phyloP scores from a whole-genome alignment of 2,797 vertebrate genomes.

The Mionectes olivaceus region DNA sequence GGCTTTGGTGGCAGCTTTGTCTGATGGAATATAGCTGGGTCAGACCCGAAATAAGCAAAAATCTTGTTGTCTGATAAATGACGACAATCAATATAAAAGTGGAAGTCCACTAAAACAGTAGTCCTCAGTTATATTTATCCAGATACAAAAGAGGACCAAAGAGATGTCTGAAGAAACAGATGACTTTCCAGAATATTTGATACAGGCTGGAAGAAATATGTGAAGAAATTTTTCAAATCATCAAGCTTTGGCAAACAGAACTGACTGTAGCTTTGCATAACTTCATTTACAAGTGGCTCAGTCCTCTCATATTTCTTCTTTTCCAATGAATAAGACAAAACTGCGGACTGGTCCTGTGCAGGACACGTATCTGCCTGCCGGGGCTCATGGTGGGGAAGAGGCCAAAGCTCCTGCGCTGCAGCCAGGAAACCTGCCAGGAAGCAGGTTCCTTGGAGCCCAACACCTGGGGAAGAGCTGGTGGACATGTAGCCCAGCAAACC shows the following conservation, averaged over 20 bases:
- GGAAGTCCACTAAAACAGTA: background rate
- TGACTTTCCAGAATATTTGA: constrained; percentile 50
- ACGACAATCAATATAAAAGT: background rate
- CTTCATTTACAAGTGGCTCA: constrained; percentile 16
- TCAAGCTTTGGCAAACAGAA: constrained; percentile 36
- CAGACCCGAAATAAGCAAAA: constrained; percentile 34
- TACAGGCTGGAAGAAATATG: constrained; percentile 37
- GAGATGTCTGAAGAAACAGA: constrained; percentile 26
- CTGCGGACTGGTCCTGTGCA: background rate
- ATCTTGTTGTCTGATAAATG: background rate
- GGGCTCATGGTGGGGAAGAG: background rate
- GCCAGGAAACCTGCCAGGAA: background rate
- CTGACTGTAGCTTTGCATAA: constrained; percentile 36
- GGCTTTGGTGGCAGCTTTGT: constrained; percentile 5
- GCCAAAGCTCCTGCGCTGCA: background rate
- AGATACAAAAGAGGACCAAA: background rate
- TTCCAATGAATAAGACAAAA: background rate
- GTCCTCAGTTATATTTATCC: background rate
- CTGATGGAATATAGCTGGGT: background rate
- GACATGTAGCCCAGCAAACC: background rate
- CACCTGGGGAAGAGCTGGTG: background rate
- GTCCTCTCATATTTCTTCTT: background rate
- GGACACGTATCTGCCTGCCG: background rate
- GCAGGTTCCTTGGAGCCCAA: background rate
- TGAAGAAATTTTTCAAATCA: constrained; percentile 20